Evolutionary conservation across 2,113 vertebrate species (phyloP), one percentile per base, ranked within the genome.

Genomic region (Protomyctophum bolini): DNA sequence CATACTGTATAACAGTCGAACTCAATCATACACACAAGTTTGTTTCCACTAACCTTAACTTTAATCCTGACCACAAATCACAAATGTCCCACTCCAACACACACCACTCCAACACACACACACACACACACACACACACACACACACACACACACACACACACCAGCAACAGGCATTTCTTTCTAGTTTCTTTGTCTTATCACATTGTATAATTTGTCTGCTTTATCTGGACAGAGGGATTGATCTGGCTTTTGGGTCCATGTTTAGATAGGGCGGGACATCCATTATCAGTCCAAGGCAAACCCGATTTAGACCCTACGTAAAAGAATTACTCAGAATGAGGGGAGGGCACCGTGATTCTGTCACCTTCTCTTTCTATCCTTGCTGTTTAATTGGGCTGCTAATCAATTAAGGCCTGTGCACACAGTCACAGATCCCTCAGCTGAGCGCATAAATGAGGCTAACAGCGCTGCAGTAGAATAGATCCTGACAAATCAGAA

Each of bases 241-340:
- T 69, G 70, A 82, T 61, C 77, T 29, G 70, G 72, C 65, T 83
- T 84, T 64, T 21, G 72, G 71, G 82, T 77, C 78, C 82, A 88
- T 88, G 82, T 82, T 89, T 77, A 77, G 79, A 83, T 86, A 83
- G 68, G 33, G 48, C n/a, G 15, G 15, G 79, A 86, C 81, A 84
- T 89, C 79, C 82, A 82, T 89, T 89, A 89, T 87, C 82, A 73
- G 79, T 78, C 84, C 28, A 68, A 48, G 67, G 76, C 76, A 83
- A 90, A 86, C 76, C 78, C 63, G 72, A 89, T 90, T 86, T 80
- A 79, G 70, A 71, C 50, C 48, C 57, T 72, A 63, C 8, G 63
- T 81, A 66, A 76, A 71, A 69, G 55, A 85, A 84, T 87, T 77
- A 89, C 60, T 85, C 61, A 46, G 49, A 49, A 58, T 56, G 49